Evolutionary conservation across 2,113 vertebrate genomes (phyloP), one percentile per base, ranked within the genome.

Genomic region (Tachuris rubrigastra): DNA sequence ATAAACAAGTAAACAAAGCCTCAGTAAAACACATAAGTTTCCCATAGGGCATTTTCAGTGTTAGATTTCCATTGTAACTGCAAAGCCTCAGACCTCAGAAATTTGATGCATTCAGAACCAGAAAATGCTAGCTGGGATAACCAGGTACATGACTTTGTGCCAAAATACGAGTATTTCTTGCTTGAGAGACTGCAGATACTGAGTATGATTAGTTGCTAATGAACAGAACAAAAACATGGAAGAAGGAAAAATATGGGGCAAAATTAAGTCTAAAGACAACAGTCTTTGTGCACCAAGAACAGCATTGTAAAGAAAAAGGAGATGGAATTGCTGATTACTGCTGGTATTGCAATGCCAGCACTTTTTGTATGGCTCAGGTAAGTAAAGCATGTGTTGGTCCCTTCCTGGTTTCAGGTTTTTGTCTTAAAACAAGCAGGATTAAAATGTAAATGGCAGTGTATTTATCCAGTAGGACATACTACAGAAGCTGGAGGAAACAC

Each of bases 1-100:
- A 85, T 59, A 78, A 90, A 67, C 80, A 89, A 92, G 52, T 50
- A 89, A 92, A 90, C 65, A 95, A 95, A 87, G 53, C 31, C 50
- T 21, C 44, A 76, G 24, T 56, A 50, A 84, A 95, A 83, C n/a
- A 41, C 23, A 4, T 39, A 44, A 41, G 8, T 39, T 81, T 24
- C 72, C 55, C 47, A 33, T 6, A 41, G 86, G 76, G 83, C 30
- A 44, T 93, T 90, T 88, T 66, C 75, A 80, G 5, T 42, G n/a
- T 55, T 77, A 50, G 39, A 30, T 60, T 77, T 33, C 27, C 35
- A n/a, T 41, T 93, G 23, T 21, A 42, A 81, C 30, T 22, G 6
- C 59, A 88, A 73, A 83, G 14, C 49, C 65, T 75, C 62, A 83
- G 62, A 65, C 5, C 41, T 87, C 53, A 49, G 62, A 72, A 72